Conservation (phyloP, 2,113 vertebrate species). For the Lates calcarifer region DNA sequence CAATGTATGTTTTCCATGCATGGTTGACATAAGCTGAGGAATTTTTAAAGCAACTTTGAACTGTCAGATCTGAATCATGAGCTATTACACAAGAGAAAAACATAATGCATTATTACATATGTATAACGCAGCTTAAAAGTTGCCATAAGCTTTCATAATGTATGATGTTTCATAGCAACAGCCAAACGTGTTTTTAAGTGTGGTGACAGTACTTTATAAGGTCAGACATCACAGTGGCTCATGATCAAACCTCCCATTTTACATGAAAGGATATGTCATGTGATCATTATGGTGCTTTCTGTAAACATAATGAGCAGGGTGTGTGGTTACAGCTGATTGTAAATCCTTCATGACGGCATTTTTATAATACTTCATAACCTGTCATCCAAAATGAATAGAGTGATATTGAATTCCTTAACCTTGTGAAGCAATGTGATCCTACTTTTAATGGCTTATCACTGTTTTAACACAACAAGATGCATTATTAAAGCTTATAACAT, state of each 20-base stretch:
- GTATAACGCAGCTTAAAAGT: neutral
- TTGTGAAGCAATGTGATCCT: neutral
- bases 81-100: neutral
- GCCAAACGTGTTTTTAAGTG: neutral
- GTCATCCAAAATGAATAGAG: conserved; percentile 7
- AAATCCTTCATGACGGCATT: neutral
- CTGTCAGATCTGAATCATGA: neutral
- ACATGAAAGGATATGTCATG: neutral
- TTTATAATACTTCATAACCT: neutral
- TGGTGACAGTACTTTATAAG: conserved; percentile 3
- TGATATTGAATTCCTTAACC: neutral
- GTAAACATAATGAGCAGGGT: neutral
- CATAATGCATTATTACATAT: neutral
- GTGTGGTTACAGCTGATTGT: neutral
- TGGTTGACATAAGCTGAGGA: neutral
- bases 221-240: conserved; percentile 9
- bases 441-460: neutral
- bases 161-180: conserved; percentile 1
- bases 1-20: neutral
- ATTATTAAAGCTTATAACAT: conserved; percentile 9
- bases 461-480: neutral
- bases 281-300: neutral
- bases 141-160: neutral
- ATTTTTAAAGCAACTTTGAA: conserved; percentile 1
- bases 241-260: neutral